Conservation (phyloP, 2,797 vertebrate genomes). For the Sebastiscus albofasciatus region DNA sequence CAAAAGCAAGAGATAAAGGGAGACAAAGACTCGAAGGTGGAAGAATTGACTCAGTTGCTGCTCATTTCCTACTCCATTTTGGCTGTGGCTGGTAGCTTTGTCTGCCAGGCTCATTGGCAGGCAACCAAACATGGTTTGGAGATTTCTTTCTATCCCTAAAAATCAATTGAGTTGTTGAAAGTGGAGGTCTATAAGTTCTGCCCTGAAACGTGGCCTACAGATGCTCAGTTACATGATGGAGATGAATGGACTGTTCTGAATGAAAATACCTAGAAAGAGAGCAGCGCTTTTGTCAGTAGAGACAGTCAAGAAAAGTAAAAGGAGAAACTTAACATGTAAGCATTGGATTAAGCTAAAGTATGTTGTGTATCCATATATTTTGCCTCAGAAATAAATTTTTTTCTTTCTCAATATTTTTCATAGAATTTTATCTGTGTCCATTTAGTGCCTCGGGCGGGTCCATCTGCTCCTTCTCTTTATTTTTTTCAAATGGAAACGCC, state of each 20-base stretch:
- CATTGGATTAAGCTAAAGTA: neutral
- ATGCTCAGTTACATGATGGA: neutral
- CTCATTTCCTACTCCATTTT: neutral
- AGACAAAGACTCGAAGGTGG: neutral
- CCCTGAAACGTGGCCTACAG: neutral
- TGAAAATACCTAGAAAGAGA: neutral
- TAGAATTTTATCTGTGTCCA: neutral
- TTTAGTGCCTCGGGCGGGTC: neutral
- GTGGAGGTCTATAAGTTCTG: neutral
- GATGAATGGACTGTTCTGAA: neutral
- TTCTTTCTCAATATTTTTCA: neutral
- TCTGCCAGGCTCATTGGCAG: conserved; percentile 23
- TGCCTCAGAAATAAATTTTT: neutral
- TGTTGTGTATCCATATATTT: neutral
- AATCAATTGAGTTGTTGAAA: conserved; percentile 11
- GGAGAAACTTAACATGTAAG: neutral
- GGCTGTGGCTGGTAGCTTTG: neutral
- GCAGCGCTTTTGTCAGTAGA: neutral
- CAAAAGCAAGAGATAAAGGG: neutral
- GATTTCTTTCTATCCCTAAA: neutral
- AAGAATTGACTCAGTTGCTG: neutral
- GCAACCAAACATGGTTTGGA: neutral
- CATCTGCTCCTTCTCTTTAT: neutral
- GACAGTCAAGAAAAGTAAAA: neutral
- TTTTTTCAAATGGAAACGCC: neutral